phyloP scores from a whole-genome alignment of 1,140 invertebrate genomes.

The Brachionus sp. region DNA sequence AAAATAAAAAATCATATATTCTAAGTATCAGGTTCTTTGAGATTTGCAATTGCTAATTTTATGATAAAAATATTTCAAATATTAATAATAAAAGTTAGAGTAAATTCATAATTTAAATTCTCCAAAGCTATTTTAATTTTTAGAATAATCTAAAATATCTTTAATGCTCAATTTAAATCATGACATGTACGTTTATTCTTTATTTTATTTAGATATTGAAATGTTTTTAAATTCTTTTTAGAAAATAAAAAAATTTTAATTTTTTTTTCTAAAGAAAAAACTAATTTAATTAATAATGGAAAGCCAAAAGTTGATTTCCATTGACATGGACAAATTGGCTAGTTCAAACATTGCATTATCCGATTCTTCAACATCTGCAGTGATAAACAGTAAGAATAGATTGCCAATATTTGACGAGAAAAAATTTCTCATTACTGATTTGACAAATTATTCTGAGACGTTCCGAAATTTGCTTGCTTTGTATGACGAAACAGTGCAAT shows the following conservation, averaged over 20 bases:
- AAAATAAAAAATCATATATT: background rate
- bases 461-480: background rate
- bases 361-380: background rate
- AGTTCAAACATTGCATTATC: background rate
- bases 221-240: background rate
- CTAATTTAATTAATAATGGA: background rate
- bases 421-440: background rate
- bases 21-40: background rate
- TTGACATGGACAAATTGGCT: background rate
- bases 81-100: background rate
- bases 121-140: background rate
- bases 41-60: background rate
- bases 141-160: background rate
- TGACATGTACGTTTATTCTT: background rate
- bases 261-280: background rate
- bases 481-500: background rate
- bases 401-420: background rate
- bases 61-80: background rate
- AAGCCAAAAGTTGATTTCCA: background rate
- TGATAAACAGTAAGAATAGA: background rate
- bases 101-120: background rate
- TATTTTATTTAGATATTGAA: background rate
- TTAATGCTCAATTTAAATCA: background rate
- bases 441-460: background rate
- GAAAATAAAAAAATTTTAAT: background rate